Conservation (phyloP, 2,797 vertebrate genomes). For the Monodelphis domestica region DNA sequence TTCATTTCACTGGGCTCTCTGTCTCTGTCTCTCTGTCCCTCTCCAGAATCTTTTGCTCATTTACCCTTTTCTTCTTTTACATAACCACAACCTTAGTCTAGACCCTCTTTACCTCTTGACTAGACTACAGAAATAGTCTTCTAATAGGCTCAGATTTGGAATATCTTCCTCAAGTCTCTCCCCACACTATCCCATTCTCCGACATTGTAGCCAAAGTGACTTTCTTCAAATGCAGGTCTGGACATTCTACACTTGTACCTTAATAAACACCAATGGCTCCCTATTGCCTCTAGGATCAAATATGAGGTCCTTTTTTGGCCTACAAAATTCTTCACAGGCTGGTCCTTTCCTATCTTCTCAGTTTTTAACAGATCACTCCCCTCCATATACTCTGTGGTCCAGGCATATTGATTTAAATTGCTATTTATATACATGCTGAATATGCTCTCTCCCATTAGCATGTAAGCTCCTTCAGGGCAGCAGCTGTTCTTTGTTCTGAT, state of each 20-base stretch:
- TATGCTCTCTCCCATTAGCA: neutral
- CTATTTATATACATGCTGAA: neutral
- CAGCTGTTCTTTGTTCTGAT: neutral
- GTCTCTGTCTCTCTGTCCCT: neutral
- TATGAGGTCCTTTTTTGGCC: neutral
- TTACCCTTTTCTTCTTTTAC: neutral
- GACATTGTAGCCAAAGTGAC: neutral
- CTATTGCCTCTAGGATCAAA: neutral
- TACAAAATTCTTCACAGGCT: neutral
- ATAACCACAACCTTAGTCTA: neutral
- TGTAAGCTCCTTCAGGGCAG: neutral
- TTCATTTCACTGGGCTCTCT: neutral
- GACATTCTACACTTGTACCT: neutral
- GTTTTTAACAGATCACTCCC: neutral
- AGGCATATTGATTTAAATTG: neutral
- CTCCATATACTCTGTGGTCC: neutral
- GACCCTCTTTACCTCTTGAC: neutral
- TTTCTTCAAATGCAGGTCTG: neutral
- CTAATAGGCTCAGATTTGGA: neutral
- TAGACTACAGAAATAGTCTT: neutral
- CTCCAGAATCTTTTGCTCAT: neutral
- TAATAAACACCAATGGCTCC: neutral
- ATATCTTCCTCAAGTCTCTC: neutral
- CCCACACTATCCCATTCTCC: neutral
- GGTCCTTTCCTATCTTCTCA: neutral